Conservation (phyloP, 2,113 vertebrate species). For the Nematolebias whitei region DNA sequence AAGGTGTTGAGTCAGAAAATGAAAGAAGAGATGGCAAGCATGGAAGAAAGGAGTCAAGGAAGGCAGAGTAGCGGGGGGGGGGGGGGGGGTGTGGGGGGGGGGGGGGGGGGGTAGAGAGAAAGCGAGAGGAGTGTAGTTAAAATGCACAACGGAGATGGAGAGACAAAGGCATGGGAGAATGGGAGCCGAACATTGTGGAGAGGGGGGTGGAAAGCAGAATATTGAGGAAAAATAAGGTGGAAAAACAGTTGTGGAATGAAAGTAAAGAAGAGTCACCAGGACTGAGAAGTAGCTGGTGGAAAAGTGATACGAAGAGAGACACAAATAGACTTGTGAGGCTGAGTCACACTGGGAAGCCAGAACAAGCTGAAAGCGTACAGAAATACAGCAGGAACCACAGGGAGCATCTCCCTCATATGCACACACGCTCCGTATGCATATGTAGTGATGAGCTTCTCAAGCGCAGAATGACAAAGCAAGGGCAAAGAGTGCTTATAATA, state of each 20-base stretch:
- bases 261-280: constrained; percentile 23
- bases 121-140: constrained; percentile 17
- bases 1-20: constrained; percentile 82
- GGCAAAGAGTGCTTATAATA: constrained; percentile 42
- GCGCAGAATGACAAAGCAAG: constrained; percentile 41
- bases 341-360: constrained; percentile 69
- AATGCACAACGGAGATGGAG: constrained; percentile 19
- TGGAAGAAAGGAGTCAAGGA: constrained; percentile 15
- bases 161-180: constrained; percentile 23
- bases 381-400: constrained; percentile 55
- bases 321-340: constrained; percentile 68
- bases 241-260: constrained; percentile 24
- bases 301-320: constrained; percentile 30
- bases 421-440: constrained; percentile 37
- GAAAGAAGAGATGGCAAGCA: constrained; percentile 64
- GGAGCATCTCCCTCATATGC: constrained; percentile 22
- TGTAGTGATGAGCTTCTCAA: constrained; percentile 36
- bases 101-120: too few species aligned
- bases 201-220: constrained; percentile 19
- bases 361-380: constrained; percentile 61
- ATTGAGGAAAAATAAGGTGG: not conserved
- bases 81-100: too few species aligned
- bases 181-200: constrained; percentile 35
- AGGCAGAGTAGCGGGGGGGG: too few species aligned
- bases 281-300: constrained; percentile 22